phyloP scores from a whole-genome alignment of 2,888 invertebrate species.

The Stictocephala bisonia region DNA sequence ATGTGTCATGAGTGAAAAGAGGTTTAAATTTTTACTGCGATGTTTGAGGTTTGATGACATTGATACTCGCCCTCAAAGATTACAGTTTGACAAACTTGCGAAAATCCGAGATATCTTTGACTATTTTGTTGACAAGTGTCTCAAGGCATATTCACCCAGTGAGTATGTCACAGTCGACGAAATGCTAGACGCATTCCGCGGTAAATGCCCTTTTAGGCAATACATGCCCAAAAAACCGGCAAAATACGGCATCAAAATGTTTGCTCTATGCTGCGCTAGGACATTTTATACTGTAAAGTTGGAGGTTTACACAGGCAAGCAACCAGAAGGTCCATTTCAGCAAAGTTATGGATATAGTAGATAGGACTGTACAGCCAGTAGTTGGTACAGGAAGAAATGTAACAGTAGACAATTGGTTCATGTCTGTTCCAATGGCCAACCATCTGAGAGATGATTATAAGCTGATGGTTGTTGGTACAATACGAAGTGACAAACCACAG shows the following conservation, averaged over 20 bases:
- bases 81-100: not conserved
- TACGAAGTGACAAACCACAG: no score
- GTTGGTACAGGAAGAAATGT: not conserved
- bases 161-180: conserved; percentile 31
- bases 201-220: conserved; percentile 13
- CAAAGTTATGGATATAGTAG: not conserved
- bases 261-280: no score
- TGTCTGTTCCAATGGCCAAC: no score
- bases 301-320: no score
- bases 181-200: conserved; percentile 33
- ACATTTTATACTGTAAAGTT: conserved; percentile 16
- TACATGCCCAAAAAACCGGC: conserved; percentile 13
- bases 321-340: not conserved
- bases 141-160: conserved; percentile 17
- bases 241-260: conserved; percentile 24
- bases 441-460: not conserved
- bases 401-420: not conserved
- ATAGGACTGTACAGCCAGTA: not conserved
- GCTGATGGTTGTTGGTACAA: no score
- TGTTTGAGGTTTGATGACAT: conserved; percentile 22
- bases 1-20: not conserved
- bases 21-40: conserved; percentile 20
- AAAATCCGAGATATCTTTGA: conserved; percentile 13
- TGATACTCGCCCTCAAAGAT: conserved; percentile 10
- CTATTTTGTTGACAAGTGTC: conserved; percentile 20